Evolutionary conservation across 1,140 invertebrate genomes (phyloP), one percentile per base, ranked within the genome.

Genomic region (Popillia japonica): DNA sequence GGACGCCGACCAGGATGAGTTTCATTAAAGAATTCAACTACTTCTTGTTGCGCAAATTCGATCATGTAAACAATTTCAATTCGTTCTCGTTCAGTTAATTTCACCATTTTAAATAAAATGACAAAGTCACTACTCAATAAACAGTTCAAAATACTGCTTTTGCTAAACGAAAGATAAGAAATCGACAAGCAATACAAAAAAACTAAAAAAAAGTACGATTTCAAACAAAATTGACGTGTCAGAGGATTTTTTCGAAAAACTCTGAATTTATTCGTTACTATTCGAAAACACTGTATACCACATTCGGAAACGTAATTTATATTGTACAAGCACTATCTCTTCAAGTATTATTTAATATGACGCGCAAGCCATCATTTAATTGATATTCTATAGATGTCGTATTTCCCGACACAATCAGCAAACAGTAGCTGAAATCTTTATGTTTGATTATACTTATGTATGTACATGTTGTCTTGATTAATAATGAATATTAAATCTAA

Each of bases 401-500:
- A 34, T 4, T 34, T 34, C 27, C 27, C 27, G 27, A 4, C 27
- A 55, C 48, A 7, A 55, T 6, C 48, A 55, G 48, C 17, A 55
- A 17, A 55, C 14, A 55, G 48, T 55, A 55, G 48, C 48, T 20
- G 48, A 14, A 17, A 55, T 55, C 17, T 55, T 55, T 55, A 55
- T 55, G 48, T 55, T n/a, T 55, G n/a, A 55, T 55, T 55, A 17
- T 55, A 55, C n/a, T n/a, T n/a, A n/a, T n/a, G n/a, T n/a, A n/a
- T n/a, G n/a, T n/a, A n/a, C 17, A n/a, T 55, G 17, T 55, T 55
- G 14, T 55, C 14, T 55, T 55, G 17, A 55, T 55, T 55, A 55
- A 55, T 55, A 55, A 55, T 55, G 48, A 55, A 55, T 55, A 55
- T n/a, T 55, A 55, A 55, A 55, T 55, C 48, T 55, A 6, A 4